phyloP scores from a whole-genome alignment of 2,113 vertebrate species.

The Egretta garzetta region DNA sequence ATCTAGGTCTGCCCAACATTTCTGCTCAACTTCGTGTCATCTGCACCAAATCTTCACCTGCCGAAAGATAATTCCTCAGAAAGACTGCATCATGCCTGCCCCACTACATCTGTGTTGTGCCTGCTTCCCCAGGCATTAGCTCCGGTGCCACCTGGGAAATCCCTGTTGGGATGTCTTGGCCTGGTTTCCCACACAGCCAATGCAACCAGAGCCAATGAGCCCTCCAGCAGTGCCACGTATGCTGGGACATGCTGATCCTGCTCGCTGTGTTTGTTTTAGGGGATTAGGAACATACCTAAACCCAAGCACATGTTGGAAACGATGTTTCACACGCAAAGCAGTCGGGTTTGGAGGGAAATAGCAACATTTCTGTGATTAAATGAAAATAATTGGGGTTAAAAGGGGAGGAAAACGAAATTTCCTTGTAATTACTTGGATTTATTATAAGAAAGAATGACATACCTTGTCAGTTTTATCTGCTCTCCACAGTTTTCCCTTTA shows the following conservation, averaged over 20 bases:
- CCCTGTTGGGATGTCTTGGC: neutral
- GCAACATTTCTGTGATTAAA: constrained; percentile 13
- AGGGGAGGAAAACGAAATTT: constrained; percentile 47
- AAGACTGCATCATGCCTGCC: neutral
- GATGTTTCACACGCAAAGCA: neutral
- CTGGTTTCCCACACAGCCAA: neutral
- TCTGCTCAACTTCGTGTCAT: neutral
- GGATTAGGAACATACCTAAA: constrained; percentile 6
- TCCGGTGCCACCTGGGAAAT: neutral
- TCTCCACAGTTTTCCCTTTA: neutral
- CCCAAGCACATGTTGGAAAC: neutral
- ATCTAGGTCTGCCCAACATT: neutral
- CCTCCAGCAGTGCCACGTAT: neutral
- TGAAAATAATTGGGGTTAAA: constrained; percentile 55
- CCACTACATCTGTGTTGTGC: neutral
- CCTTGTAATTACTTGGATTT: constrained; percentile 43
- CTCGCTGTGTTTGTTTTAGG: neutral
- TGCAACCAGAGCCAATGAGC: neutral
- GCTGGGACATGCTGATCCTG: neutral
- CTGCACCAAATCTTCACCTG: neutral
- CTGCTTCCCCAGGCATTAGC: neutral
- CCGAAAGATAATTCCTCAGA: neutral
- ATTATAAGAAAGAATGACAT: constrained; percentile 4
- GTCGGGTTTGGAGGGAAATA: constrained; percentile 12
- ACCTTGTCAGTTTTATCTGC: constrained; percentile 36